Evolutionary conservation across 1,140 invertebrate genomes (phyloP).

Genomic region (Tetramorium alpestre): DNA sequence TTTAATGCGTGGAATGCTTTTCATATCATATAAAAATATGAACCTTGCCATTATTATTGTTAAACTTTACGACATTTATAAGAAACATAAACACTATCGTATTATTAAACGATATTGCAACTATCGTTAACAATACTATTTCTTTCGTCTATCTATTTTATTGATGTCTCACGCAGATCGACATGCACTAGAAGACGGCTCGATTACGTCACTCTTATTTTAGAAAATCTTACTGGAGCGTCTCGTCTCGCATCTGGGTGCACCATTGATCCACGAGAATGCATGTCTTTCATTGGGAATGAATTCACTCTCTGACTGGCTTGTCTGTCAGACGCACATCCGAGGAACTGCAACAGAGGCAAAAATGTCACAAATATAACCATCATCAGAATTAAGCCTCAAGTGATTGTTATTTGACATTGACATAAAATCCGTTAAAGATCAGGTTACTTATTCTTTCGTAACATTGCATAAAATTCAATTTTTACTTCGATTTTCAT

Average conservation of each 20-base stretch:
- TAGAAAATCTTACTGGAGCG: conserved; percentile 89
- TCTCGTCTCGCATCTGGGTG: conserved; percentile 90
- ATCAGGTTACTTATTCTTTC: background rate
- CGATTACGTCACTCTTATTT: conserved; percentile 45
- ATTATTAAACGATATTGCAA: too few species aligned
- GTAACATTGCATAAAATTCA: background rate
- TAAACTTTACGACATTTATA: background rate
- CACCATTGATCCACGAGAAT: conserved; percentile 86
- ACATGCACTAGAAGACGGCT: background rate
- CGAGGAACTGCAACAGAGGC: conserved; percentile 88
- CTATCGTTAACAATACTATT: background rate
- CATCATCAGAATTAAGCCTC: background rate
- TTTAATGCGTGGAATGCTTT: background rate
- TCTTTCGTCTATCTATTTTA: background rate
- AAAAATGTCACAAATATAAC: conserved; percentile 11
- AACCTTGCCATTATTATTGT: background rate
- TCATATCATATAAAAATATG: background rate
- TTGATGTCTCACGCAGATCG: background rate
- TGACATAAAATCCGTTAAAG: conserved; percentile 23
- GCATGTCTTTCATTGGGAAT: conserved; percentile 94
- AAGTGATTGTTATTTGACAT: background rate
- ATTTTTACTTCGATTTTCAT: background rate
- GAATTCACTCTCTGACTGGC: conserved; percentile 90
- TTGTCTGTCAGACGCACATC: conserved; percentile 90
- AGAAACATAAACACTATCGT: background rate